Base-by-base conservation (phyloP, 2,113 vertebrate genomes). In the Mobula birostris region DNA sequence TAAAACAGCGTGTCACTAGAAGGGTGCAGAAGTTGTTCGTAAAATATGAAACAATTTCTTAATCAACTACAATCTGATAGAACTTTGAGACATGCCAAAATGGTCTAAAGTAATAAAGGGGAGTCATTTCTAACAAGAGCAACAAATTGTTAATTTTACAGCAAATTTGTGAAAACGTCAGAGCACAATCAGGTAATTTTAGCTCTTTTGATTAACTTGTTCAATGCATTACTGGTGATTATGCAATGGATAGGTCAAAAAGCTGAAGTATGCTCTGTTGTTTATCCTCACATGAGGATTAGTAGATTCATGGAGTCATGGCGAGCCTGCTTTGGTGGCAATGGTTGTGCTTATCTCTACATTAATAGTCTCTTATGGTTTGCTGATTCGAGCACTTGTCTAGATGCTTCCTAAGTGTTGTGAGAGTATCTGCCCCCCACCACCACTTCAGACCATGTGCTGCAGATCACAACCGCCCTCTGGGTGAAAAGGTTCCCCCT, bases 101-200 rank as follows among this genome's bases (percentile, higher is more conserved):
- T 76, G 21, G 70, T 74, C 70, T 74, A 74, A 93, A 90, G 56
- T 24, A 29, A 56, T 93, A 70, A 93, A 93, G 21, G 21, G 70
- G 21, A 93, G 21, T 56, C 48, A 12, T 48, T 93, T 72, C 88
- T 21, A 70, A 8, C 0, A 92, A 93, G 70, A 74, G 68, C 19
- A 76, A 24, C 68, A 74, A 76, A 93, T 93, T 93, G 36, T 36
- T 24, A 24, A 48, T 93, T 76, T 93, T 93, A 17, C 70, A 76
- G 91, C 70, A 93, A 2, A 21, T 74, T 93, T 74, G 40, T 56
- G 5, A 74, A 29, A 74, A 56, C 24, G 48, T 12, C 12, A 17
- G 88, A 92, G 40, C 9, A 36, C 11, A 19, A n/a, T 36, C 11
- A 56, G 36, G 48, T 93, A 32, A 74, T 72, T 27, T 29, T 56